phyloP scores from a whole-genome alignment of 2,797 vertebrate species.

The Lacerta bilineata region DNA sequence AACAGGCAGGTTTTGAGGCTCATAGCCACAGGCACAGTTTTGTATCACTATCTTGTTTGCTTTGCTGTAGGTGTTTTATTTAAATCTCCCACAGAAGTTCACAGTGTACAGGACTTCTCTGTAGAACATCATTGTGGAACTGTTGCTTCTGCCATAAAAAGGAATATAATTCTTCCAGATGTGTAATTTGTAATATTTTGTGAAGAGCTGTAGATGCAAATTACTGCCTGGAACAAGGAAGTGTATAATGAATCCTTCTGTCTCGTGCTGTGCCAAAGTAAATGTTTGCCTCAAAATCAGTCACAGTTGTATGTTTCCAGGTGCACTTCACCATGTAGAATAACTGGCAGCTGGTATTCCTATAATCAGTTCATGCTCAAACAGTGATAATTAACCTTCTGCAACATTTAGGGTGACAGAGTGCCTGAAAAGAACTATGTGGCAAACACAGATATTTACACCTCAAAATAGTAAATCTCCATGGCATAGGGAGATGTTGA shows the following conservation, averaged over 20 bases:
- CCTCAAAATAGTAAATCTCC: background rate
- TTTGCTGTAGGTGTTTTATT: constrained; percentile 1
- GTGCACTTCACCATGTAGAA: constrained; percentile 40
- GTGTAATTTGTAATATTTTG: constrained; percentile 63
- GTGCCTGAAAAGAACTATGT: background rate
- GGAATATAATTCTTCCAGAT: constrained; percentile 53
- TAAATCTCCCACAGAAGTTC: background rate
- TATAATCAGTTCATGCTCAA: constrained; percentile 28
- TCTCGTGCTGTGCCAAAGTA: constrained; percentile 54
- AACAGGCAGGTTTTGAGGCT: background rate
- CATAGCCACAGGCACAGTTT: background rate
- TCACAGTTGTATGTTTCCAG: constrained; percentile 58
- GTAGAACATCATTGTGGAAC: background rate
- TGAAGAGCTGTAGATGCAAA: constrained; percentile 61
- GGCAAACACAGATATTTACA: constrained; percentile 17
- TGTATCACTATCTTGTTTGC: constrained; percentile 11
- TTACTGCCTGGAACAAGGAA: constrained; percentile 52
- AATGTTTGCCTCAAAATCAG: constrained; percentile 66
- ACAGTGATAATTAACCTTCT: constrained; percentile 26
- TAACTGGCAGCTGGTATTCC: constrained; percentile 50
- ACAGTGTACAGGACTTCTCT: fast-evolving
- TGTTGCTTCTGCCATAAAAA: background rate
- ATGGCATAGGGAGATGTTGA: background rate
- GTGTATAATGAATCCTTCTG: constrained; percentile 38
- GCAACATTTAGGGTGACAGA: background rate